Percentiles rank a stretch among this genome's conserved stretches.
phyloP scores from a whole-genome alignment of 2,888 invertebrate species.

The Trichogramma dendrolimi region DNA sequence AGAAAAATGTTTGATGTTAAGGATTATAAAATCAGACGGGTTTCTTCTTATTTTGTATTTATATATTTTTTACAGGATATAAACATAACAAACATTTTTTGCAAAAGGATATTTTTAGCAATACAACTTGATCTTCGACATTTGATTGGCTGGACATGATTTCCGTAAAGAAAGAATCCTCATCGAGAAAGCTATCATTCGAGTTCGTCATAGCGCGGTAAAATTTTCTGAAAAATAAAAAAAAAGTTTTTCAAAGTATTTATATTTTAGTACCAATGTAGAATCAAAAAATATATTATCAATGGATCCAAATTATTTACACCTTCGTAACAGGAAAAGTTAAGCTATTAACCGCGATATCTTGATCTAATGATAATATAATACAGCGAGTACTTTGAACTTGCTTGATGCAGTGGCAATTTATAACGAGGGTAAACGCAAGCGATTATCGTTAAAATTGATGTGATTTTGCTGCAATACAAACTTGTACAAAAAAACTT shows the following conservation, averaged over 20 bases:
- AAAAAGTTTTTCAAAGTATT: too few relatives aligned
- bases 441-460: background rate
- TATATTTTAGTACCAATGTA: too few relatives aligned
- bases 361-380: too few relatives aligned
- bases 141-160: conserved; percentile 24
- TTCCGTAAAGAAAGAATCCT: conserved; percentile 16
- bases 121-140: conserved; percentile 25
- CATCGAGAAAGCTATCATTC: conserved; percentile 10
- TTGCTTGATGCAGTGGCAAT: conserved; percentile 1
- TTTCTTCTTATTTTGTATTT: background rate
- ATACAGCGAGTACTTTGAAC: too few relatives aligned
- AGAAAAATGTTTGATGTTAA: background rate
- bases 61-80: too few relatives aligned
- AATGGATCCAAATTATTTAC: too few relatives aligned
- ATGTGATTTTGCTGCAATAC: too few relatives aligned
- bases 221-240: background rate
- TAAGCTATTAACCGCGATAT: too few relatives aligned
- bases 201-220: too few relatives aligned
- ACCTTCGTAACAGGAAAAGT: too few relatives aligned
- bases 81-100: background rate
- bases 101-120: conserved; percentile 42
- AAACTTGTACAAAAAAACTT: too few relatives aligned
- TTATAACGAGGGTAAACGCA: conserved; percentile 15
- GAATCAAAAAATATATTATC: too few relatives aligned
- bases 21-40: background rate